A percentile compares a stretch with the other conserved stretches of the same genome.
These are phyloP conservation scores for Apamea monoglypha DNA, from an alignment of 2,888 invertebrate species.

Conservation along the genomic window DNA sequence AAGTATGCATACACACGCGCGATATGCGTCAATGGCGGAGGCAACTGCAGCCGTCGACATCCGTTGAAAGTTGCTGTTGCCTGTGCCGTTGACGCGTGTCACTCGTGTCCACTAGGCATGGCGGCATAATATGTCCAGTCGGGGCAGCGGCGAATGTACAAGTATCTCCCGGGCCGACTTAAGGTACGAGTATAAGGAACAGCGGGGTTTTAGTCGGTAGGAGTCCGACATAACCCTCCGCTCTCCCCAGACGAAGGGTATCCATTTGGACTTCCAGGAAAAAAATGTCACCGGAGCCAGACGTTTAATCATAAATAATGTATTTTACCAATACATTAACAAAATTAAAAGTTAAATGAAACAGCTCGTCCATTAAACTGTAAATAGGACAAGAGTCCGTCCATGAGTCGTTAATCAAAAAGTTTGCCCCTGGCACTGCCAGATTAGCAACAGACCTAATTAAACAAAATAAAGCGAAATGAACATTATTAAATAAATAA, in stretches of 20 bases:
- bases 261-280: neutral
- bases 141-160: no score
- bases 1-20: no score
- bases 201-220: neutral
- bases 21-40: no score
- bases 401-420: slow-evolving; percentile 26
- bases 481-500: slow-evolving; percentile 56
- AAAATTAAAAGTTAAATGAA: neutral
- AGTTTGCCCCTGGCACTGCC: slow-evolving; percentile 23
- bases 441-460: slow-evolving; percentile 56
- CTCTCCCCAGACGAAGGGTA: neutral
- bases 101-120: no score
- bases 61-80: no score
- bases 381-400: slow-evolving; percentile 1
- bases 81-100: no score
- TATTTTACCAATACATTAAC: neutral
- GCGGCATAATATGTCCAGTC: no score
- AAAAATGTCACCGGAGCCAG: neutral
- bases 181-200: no score
- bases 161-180: no score
- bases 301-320: neutral
- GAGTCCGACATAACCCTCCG: neutral
- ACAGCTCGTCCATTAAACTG: slow-evolving; percentile 1
- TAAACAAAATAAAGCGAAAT: slow-evolving; percentile 58
- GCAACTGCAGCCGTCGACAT: no score